Evolutionary conservation across 2,888 invertebrate genomes (phyloP), one percentile per base, ranked within the genome.

Genomic region (Drosophila koepferae): DNA sequence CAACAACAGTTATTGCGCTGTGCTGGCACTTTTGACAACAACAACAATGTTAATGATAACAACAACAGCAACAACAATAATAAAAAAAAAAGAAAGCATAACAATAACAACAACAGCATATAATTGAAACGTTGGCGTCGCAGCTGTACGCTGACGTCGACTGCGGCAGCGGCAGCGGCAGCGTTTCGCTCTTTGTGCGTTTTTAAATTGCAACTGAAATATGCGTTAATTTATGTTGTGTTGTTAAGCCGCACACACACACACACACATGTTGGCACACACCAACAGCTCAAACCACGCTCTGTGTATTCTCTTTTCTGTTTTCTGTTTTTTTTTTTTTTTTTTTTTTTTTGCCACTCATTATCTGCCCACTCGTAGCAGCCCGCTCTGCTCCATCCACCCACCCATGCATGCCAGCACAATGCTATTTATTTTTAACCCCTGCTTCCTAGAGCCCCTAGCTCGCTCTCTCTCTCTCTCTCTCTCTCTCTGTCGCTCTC

Each of bases 131-230:
- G 82, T 85, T 66, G 77, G 64, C 83, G 67, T 68, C 80, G 74
- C 61, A 31, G 84, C 62, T 60, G 56, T 2, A 10, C 55, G 60
- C 44, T 65, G 60, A 54, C 44, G 62, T 51, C 48, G 72, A 34
- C 49, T 72, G 49, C 64, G 48, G 31, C 62, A 77, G 73, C 86
- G 73, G 60, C 63, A 67, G 76, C 80, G 72, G 75, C 53, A 20
- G 54, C 23, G 72, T 55, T 79, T 87, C 85, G 81, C 81, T 80
- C 81, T 80, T 86, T 84, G 88, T 82, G 79, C 83, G 72, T 88
- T 85, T 88, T 85, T 88, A 86, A 86, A 85, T 86, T 85, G 86
- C 88, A 85, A 77, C 88, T 86, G 85, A 85, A 85, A 85, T 85
- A 85, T 85, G 85, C 86, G 89, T 86, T 86, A 86, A 88, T 86